Base-by-base conservation (phyloP, 2,888 invertebrate genomes). In the Papilio elwesi region DNA sequence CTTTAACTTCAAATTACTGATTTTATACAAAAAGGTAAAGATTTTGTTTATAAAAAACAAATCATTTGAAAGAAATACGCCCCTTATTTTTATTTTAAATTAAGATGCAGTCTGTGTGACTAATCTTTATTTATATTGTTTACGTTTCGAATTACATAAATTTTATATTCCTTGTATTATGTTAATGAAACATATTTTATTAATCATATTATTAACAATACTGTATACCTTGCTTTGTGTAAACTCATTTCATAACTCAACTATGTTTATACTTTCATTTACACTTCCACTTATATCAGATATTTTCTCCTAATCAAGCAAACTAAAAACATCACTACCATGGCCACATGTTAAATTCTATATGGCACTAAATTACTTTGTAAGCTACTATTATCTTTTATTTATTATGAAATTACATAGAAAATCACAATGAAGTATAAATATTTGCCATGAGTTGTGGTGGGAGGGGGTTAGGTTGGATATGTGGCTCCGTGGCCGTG, bases 181-280 rank as follows among this genome's bases (percentile, higher is more conserved):
- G 12, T 15, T 15, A 52, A 43, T 38, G 12, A 67, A 51, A 26
- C 36, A 36, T 51, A 11, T 53, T 49, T 48, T 26, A 52, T 13
- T 16, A 57, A 59, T 49, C 13, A 12, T 38, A 68, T 16, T 36
- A 48, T 55, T 53, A 16, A 53, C 12, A 53, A 66, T 66, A 38
- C 5, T 48, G 57, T 72, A 78, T 85, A 91, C 91, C 91, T 90
- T 74, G 90, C 90, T 84, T 87, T 90, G 74, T 90, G 88, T 79
- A 91, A 84, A 83, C 90, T 91, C 91, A 92, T 84, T 78, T 77
- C 83, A 67, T 16, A 36, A 64, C 15, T 70, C n/a, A 55, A 36
- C 51, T 62, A 43, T 62, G 43, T 43, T 43, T 62, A 62, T 62
- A 62, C 10, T 43, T 43, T 15, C 59, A 10, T 43, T n/a, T 15